Evolutionary conservation across 1,140 invertebrate species (phyloP).

Genomic region (Gryllus bimaculatus): DNA sequence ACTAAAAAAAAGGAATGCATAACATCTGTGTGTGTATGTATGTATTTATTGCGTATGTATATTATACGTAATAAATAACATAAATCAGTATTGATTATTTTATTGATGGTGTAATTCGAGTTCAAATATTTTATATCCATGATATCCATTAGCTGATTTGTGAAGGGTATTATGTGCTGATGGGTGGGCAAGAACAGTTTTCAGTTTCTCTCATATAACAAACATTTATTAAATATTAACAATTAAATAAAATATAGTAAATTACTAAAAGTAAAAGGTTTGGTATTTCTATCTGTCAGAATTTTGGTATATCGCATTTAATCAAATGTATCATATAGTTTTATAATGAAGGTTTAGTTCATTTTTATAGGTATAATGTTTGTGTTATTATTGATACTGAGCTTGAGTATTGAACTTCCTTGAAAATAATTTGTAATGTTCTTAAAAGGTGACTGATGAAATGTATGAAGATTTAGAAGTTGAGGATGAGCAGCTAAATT

Average conservation of each 20-base stretch:
- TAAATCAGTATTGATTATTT: neutral
- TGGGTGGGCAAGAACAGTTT: neutral
- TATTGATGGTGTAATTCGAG: neutral
- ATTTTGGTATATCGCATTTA: too few species aligned
- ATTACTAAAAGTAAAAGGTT: neutral
- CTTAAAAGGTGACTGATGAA: constrained; percentile 24
- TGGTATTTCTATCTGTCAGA: too few species aligned
- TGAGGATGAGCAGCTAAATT: constrained; percentile 21
- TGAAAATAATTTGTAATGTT: too few species aligned
- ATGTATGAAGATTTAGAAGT: constrained; percentile 27
- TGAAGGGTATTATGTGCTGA: neutral
- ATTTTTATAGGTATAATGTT: too few species aligned
- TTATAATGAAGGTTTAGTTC: too few species aligned
- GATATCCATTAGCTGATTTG: neutral
- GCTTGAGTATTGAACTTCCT: too few species aligned
- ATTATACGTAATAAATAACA: too few species aligned
- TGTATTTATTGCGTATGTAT: neutral
- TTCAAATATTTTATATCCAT: neutral
- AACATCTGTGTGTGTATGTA: neutral
- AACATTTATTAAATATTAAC: too few species aligned
- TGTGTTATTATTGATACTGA: too few species aligned
- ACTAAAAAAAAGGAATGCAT: neutral
- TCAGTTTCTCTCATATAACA: too few species aligned
- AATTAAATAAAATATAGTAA: neutral
- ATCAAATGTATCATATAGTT: too few species aligned